These are phyloP conservation scores for Ferdinandea cuprea DNA, from an alignment of 2,888 invertebrate species.

Conservation along the genomic window DNA sequence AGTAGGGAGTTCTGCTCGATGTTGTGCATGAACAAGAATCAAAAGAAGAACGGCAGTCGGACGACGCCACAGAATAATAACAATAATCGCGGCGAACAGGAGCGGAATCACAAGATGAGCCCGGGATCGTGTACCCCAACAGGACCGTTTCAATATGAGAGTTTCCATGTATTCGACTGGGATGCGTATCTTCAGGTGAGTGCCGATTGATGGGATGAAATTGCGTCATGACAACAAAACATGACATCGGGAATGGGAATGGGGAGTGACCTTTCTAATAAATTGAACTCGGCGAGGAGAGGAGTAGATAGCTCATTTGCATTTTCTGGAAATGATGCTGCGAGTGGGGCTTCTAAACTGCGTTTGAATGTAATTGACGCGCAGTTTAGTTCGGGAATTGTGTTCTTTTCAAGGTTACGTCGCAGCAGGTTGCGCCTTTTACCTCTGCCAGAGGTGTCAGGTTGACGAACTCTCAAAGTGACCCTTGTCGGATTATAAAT, in stretches of 20 bases:
- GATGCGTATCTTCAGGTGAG: slow-evolving; percentile 87
- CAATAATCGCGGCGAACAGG: slow-evolving; percentile 77
- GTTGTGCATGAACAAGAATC: slow-evolving; percentile 92
- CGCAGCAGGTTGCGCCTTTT: not conserved
- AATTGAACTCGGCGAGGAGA: no score
- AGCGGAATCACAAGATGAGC: slow-evolving; percentile 76
- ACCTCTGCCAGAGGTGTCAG: not conserved
- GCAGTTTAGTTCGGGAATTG: not conserved
- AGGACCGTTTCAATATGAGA: slow-evolving; percentile 90
- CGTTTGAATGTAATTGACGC: not conserved
- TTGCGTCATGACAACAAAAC: not conserved
- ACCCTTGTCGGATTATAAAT: not conserved
- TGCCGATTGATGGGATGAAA: not conserved
- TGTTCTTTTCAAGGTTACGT: not conserved
- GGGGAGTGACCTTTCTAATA: not conserved
- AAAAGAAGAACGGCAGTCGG: slow-evolving; percentile 87
- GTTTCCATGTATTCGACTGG: slow-evolving; percentile 94
- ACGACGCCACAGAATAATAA: slow-evolving; percentile 67
- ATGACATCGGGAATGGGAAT: no score
- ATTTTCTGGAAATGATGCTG: not conserved
- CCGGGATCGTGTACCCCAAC: slow-evolving; percentile 84
- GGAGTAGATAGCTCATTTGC: no score
- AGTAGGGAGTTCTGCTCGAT: slow-evolving; percentile 93
- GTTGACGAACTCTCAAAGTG: not conserved
- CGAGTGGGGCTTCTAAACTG: not conserved